Evolutionary conservation across 2,888 invertebrate species (phyloP), one percentile per base, ranked within the genome.

Genomic region (Ernsta delagoae): DNA sequence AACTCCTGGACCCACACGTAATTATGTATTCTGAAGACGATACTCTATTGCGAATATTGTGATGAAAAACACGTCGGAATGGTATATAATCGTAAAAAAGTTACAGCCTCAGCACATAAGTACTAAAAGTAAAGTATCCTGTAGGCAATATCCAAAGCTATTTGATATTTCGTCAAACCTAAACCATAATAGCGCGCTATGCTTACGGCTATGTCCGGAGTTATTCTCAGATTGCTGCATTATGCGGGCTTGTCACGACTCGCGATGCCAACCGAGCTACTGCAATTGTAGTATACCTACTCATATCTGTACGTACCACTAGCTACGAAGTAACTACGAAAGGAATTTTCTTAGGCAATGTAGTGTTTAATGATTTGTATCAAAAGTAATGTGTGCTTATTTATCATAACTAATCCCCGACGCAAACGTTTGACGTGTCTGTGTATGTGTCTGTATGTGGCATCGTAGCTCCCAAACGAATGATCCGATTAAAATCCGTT

Each of bases 141-240:
- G 24, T 34, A 9, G 34, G 34, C 54, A 56, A 56, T 56, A 34
- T 34, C 31, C 11, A 16, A 34, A 34, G 34, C 34, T 56, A 34
- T 56, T 56, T 34, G 31, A 56, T 34, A 56, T 56, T 56, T 56
- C 54, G 9, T n/a, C 54, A 56, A 11, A 54, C 31, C 34, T 11
- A 56, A 34, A 48, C 16, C 59, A 65, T 59, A 59, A 65, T 59
- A 16, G 65, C 45, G 57, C 41, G 43, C 59, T 48, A 24, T 59
- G 65, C 65, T 65, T 59, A 65, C 65, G 48, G 59, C 61, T 39
- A 59, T 59, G 48, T 65, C 65, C 48, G 16, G 36, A 43, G 24
- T 48, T 60, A 56, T 56, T 56, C 56, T 31, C 59, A 24, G 9
- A 43, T 12, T 41, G 41, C 43, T 59, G 9, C 6, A 12, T 54